Percentiles rank a stretch among this genome's conserved stretches.
Evolutionary conservation across 1,140 invertebrate genomes (phyloP).

Genomic region (Dolichoris vasculosae): DNA sequence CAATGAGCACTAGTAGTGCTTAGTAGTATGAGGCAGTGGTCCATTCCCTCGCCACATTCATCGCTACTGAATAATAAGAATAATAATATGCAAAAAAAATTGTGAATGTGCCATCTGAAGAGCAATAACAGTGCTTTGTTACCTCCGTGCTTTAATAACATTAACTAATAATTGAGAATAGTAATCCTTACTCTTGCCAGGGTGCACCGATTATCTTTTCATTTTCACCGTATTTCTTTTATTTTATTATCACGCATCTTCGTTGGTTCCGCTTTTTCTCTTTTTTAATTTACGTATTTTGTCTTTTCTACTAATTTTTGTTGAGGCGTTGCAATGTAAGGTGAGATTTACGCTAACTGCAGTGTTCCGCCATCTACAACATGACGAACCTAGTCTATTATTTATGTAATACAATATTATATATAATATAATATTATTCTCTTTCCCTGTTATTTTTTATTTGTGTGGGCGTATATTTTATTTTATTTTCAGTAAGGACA

Average conservation of each 20-base stretch:
- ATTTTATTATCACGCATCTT: constrained; percentile 57
- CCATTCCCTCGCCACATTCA: constrained; percentile 57
- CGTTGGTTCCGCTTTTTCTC: constrained; percentile 54
- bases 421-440: background rate
- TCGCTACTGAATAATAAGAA: constrained; percentile 70
- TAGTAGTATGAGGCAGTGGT: constrained; percentile 35
- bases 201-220: constrained; percentile 16
- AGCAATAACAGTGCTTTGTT: background rate
- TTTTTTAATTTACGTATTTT: constrained; percentile 50
- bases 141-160: background rate
- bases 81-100: constrained; percentile 8
- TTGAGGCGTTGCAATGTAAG: constrained; percentile 51
- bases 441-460: background rate
- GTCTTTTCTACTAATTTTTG: constrained; percentile 56
- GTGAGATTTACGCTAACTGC: constrained; percentile 50
- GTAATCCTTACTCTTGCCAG: background rate
- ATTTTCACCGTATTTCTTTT: background rate
- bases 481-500: background rate
- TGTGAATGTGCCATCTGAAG: background rate
- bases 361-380: constrained; percentile 46
- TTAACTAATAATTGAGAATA: no score
- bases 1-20: constrained; percentile 39
- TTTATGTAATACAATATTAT: no score
- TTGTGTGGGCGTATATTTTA: background rate
- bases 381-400: background rate